These are phyloP conservation scores for Squalus acanthias DNA, from an alignment of 2,797 vertebrate species.

Conservation along the genomic window DNA sequence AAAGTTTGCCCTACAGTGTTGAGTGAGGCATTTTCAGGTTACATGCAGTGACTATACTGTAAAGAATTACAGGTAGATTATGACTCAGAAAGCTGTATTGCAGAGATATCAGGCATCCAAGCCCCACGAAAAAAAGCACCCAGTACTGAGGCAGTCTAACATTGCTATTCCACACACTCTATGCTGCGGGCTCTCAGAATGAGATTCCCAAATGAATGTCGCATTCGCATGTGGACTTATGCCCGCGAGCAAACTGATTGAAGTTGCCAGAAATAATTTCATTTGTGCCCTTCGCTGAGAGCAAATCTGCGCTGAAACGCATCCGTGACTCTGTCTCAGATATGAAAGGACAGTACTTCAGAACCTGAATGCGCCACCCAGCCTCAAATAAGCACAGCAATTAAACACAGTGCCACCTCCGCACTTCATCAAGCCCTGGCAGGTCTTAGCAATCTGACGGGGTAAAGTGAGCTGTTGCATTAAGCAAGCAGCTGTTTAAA, in stretches of 20 bases:
- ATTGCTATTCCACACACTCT: constrained; percentile 10
- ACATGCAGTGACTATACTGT: not conserved
- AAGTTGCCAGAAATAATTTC: constrained; percentile 27
- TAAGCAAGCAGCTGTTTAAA: not conserved
- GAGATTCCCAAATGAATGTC: constrained; percentile 24
- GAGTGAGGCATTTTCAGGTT: not conserved
- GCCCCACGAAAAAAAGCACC: not conserved
- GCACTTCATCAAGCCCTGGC: constrained; percentile 12
- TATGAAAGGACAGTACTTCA: not conserved
- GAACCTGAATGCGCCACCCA: not conserved
- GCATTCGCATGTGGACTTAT: not conserved
- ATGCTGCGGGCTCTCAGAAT: not conserved
- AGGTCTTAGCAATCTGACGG: not conserved
- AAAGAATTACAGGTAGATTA: not conserved
- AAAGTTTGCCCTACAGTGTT: not conserved
- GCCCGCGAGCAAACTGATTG: not conserved
- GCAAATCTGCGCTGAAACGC: not conserved
- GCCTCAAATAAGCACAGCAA: not conserved
- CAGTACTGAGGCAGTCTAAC: not conserved
- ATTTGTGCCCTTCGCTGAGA: constrained; percentile 7
- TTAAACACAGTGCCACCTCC: not conserved
- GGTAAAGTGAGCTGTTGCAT: not conserved
- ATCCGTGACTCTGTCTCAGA: constrained; percentile 11
- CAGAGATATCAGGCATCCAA: not conserved
- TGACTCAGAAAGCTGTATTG: constrained; percentile 21